Evolutionary conservation across 2,797 vertebrate species (phyloP).

Genomic region (Phylloscopus collybita): DNA sequence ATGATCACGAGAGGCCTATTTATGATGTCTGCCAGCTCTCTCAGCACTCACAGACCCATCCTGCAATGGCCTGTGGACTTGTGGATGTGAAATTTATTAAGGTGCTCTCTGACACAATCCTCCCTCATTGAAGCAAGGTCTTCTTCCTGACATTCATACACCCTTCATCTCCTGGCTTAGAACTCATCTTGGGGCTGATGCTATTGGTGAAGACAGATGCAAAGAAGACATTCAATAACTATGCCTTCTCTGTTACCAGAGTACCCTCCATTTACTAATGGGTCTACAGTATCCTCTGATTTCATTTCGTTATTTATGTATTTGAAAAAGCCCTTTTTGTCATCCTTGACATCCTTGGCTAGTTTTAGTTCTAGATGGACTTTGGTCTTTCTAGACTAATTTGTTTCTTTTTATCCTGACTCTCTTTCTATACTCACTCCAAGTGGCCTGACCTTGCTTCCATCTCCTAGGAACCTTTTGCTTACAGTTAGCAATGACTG

Average conservation of each 20-base stretch:
- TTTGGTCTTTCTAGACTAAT: background rate
- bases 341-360: background rate
- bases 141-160: background rate
- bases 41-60: background rate
- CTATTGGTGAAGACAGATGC: background rate
- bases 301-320: background rate
- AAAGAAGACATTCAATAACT: background rate
- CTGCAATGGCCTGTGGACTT: rapidly evolving
- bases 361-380: background rate
- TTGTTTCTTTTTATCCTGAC: background rate
- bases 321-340: background rate
- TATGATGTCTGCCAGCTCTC: background rate
- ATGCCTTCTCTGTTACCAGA: background rate
- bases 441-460: background rate
- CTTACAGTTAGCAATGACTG: background rate
- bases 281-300: background rate
- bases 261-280: background rate
- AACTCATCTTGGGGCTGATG: background rate
- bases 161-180: background rate
- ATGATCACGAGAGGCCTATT: background rate
- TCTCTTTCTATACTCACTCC: background rate
- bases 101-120: background rate
- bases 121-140: background rate
- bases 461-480: background rate
- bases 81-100: background rate